phyloP scores from a whole-genome alignment of 2,797 vertebrate species.

The Threskiornis aethiopicus region DNA sequence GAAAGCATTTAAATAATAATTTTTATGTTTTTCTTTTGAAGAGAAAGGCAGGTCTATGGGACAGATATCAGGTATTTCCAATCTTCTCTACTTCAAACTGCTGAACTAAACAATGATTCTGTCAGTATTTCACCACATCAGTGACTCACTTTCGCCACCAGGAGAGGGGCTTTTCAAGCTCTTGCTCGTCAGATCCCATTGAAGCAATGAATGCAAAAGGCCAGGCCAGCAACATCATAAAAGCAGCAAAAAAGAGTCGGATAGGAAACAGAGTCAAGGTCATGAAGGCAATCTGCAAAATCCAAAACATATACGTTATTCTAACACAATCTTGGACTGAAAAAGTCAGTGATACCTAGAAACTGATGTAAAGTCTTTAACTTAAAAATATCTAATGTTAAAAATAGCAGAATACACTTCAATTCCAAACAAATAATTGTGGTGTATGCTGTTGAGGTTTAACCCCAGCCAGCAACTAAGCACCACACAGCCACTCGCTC shows the following conservation, averaged over 20 bases:
- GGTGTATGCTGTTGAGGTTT: too few species aligned
- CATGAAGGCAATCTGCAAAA: conserved; percentile 90
- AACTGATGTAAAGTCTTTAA: background rate
- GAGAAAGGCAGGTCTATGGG: background rate
- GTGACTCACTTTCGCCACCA: conserved; percentile 91
- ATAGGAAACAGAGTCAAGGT: conserved; percentile 95
- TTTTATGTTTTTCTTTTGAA: background rate
- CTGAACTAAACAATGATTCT: background rate
- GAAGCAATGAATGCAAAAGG: conserved; percentile 92
- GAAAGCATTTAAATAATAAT: background rate
- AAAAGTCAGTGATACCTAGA: background rate
- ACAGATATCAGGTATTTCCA: background rate
- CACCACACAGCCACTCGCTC: too few species aligned
- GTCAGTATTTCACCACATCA: background rate
- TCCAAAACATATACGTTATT: background rate
- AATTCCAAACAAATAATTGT: background rate
- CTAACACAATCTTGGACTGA: background rate
- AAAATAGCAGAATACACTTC: background rate
- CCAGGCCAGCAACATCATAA: conserved; percentile 98
- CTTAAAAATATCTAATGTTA: background rate
- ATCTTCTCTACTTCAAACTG: background rate
- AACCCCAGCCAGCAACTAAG: too few species aligned
- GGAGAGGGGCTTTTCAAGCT: conserved; percentile 84
- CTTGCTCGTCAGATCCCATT: conserved; percentile 83
- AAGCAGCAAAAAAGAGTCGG: conserved; percentile 90